Evolutionary conservation across 2,888 invertebrate genomes (phyloP).

Genomic region (Hirudinaria manillensis): DNA sequence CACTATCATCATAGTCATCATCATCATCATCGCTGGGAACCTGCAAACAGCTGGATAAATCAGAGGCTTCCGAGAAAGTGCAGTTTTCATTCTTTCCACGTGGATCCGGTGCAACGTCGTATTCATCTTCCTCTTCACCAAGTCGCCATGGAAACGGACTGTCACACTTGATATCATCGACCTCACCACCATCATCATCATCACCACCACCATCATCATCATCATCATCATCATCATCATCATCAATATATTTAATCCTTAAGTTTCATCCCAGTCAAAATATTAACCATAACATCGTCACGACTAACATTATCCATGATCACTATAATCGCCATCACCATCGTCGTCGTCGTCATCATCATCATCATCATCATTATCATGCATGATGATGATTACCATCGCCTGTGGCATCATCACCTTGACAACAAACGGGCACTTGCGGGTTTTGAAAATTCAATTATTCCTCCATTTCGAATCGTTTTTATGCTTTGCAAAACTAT

Average conservation of each 20-base stretch:
- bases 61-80: no score
- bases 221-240: conserved; percentile 8
- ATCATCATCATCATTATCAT: no score
- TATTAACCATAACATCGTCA: no score
- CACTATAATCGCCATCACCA: background rate
- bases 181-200: background rate
- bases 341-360: background rate
- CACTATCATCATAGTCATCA: background rate
- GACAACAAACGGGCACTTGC: background rate
- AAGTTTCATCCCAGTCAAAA: background rate
- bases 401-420: background rate
- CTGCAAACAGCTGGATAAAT: no score
- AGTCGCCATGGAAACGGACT: no score
- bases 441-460: no score
- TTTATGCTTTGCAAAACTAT: no score
- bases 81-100: no score
- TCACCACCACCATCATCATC: conserved; percentile 9
- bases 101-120: conserved; percentile 2
- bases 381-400: no score
- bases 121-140: conserved; percentile 24
- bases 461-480: no score
- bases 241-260: background rate
- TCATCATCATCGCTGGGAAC: background rate
- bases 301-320: background rate
- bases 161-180: background rate